Conservation (phyloP, 2,797 vertebrate species). For the Microhierax caerulescens region DNA sequence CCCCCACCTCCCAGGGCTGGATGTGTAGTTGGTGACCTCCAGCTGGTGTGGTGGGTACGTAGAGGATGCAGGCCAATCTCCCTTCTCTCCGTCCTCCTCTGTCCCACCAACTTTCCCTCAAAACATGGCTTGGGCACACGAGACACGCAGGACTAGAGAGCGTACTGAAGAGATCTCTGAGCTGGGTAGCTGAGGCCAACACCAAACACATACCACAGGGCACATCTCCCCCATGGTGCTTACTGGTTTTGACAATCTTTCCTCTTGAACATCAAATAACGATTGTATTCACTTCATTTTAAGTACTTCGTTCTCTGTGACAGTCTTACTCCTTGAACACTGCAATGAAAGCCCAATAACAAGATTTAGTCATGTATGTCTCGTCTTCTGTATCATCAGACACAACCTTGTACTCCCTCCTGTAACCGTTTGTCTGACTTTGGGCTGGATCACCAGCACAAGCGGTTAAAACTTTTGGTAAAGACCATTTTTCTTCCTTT, state of each 20-base stretch:
- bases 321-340: neutral
- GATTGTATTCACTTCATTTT: neutral
- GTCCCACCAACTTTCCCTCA: neutral
- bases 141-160: neutral
- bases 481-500: neutral
- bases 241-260: neutral
- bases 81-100: neutral
- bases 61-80: fast-evolving
- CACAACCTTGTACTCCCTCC: fast-evolving
- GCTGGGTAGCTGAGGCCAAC: neutral
- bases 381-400: neutral
- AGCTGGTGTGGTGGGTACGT: fast-evolving
- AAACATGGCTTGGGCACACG: neutral
- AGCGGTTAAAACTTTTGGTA: neutral
- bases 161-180: neutral
- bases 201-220: neutral
- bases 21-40: neutral
- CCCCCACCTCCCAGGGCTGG: fast-evolving
- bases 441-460: neutral
- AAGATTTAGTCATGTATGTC: neutral
- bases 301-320: neutral
- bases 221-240: no score
- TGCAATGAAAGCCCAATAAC: neutral
- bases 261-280: neutral
- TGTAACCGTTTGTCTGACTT: neutral